A percentile compares a stretch with the other conserved stretches of the same genome.
These are phyloP conservation scores for Coleophora flavipennella DNA, from an alignment of 2,888 invertebrate species.

Conservation along the genomic window DNA sequence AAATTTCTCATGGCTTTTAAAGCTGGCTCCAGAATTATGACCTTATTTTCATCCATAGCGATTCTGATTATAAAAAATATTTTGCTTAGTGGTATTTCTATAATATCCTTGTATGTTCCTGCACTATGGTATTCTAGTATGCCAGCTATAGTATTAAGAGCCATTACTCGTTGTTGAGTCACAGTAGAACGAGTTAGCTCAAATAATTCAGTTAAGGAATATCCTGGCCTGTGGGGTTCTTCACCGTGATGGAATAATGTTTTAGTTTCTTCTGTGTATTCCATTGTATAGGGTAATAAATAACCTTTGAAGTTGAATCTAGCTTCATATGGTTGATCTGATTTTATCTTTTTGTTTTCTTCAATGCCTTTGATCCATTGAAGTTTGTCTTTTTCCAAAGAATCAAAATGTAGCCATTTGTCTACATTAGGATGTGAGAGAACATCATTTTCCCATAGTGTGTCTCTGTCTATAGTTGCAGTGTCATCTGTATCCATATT, in stretches of 20 bases:
- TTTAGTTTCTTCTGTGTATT: slow-evolving; percentile 69
- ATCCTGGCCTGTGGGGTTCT: slow-evolving; percentile 92
- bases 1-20: slow-evolving; percentile 83
- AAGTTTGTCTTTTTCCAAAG: slow-evolving; percentile 88
- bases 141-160: slow-evolving; percentile 85
- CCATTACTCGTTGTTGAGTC: slow-evolving; percentile 87
- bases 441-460: slow-evolving; percentile 70
- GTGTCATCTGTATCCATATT: slow-evolving; percentile 2
- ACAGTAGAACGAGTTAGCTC: slow-evolving; percentile 83
- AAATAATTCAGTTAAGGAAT: slow-evolving; percentile 90
- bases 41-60: slow-evolving; percentile 87
- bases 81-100: slow-evolving; percentile 84
- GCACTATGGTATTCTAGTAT: slow-evolving; percentile 80
- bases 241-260: slow-evolving; percentile 93
- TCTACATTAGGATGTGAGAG: slow-evolving; percentile 74
- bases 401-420: slow-evolving; percentile 89
- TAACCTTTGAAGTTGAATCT: slow-evolving; percentile 88
- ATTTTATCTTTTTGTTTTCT: slow-evolving; percentile 67
- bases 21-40: slow-evolving; percentile 81
- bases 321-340: slow-evolving; percentile 81
- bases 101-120: slow-evolving; percentile 83
- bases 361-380: slow-evolving; percentile 86
- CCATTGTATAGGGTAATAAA: slow-evolving; percentile 79
- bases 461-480: slow-evolving; percentile 21
- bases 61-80: slow-evolving; percentile 86